Evolutionary conservation across 92 coral and sea anemone species (phyloP).

Genomic region (Galaxea fascicularis): DNA sequence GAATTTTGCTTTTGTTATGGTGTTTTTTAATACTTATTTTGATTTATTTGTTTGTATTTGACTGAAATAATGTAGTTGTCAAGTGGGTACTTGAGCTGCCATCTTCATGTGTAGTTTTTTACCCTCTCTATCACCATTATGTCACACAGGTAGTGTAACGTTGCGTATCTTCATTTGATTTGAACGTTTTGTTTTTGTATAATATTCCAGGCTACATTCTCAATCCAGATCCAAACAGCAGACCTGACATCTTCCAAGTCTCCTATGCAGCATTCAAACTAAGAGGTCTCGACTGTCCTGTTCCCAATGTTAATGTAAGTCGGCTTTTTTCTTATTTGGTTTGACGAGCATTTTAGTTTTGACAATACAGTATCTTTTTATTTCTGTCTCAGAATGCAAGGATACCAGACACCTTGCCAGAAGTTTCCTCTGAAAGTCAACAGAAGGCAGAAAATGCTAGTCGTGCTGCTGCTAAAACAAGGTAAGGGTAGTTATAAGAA

Average conservation of each 20-base stretch:
- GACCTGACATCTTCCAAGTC: constrained; percentile 95
- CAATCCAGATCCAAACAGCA: constrained; percentile 90
- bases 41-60: too few relatives aligned
- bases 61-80: too few relatives aligned
- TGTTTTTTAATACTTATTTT: neutral
- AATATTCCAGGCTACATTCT: constrained; percentile 73
- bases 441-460: constrained; percentile 63
- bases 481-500: constrained; percentile 39
- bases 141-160: too few relatives aligned
- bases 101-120: too few relatives aligned
- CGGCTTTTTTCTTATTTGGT: neutral
- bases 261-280: constrained; percentile 86
- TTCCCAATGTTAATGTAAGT: constrained; percentile 60
- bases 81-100: too few relatives aligned
- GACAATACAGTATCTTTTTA: neutral
- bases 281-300: constrained; percentile 88
- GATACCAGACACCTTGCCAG: constrained; percentile 77
- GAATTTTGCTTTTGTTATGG: neutral
- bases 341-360: neutral
- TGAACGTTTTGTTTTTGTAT: neutral
- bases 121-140: too few relatives aligned
- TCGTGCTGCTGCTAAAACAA: constrained; percentile 59
- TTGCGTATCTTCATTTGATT: neutral
- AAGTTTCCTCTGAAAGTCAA: constrained; percentile 48
- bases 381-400: constrained; percentile 57